These are phyloP conservation scores for Harpalus rufipes DNA, from an alignment of 2,888 invertebrate genomes.

Conservation along the genomic window DNA sequence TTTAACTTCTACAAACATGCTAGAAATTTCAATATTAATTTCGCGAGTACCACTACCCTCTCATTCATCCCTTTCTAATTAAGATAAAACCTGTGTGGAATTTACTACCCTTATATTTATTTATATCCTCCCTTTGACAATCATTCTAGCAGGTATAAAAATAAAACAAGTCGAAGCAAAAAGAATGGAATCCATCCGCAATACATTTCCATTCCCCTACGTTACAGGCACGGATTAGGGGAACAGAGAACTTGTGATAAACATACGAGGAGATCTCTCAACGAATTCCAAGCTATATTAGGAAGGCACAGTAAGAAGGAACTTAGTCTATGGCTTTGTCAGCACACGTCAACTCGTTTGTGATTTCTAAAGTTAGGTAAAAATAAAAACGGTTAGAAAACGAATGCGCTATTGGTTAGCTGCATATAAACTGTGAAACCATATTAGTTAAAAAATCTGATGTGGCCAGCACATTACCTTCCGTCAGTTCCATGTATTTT, in stretches of 20 bases:
- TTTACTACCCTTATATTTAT: slow-evolving; percentile 29
- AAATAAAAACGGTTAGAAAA: too few relatives aligned
- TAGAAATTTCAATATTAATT: neutral
- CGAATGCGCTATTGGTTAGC: too few relatives aligned
- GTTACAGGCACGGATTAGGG: neutral
- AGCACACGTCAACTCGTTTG: neutral
- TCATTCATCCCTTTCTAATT: neutral
- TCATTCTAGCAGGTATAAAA: slow-evolving; percentile 28
- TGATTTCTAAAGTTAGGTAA: too few relatives aligned
- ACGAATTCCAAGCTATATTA: slow-evolving; percentile 50
- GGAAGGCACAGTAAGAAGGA: neutral
- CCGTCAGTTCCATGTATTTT: too few relatives aligned
- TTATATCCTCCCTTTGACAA: slow-evolving; percentile 14
- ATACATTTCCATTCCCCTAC: slow-evolving; percentile 42
- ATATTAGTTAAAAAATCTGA: too few relatives aligned
- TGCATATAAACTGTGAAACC: too few relatives aligned
- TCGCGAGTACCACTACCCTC: neutral
- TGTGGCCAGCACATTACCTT: too few relatives aligned
- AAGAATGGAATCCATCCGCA: slow-evolving; percentile 18
- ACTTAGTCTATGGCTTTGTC: neutral
- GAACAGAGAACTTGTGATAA: neutral
- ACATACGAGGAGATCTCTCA: slow-evolving; percentile 8
- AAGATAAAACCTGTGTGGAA: neutral
- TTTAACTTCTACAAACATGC: neutral
- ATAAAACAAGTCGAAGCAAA: slow-evolving; percentile 27